These are phyloP conservation scores for Drosophila vallismaia DNA, from an alignment of 2,888 invertebrate species.

Conservation along the genomic window DNA sequence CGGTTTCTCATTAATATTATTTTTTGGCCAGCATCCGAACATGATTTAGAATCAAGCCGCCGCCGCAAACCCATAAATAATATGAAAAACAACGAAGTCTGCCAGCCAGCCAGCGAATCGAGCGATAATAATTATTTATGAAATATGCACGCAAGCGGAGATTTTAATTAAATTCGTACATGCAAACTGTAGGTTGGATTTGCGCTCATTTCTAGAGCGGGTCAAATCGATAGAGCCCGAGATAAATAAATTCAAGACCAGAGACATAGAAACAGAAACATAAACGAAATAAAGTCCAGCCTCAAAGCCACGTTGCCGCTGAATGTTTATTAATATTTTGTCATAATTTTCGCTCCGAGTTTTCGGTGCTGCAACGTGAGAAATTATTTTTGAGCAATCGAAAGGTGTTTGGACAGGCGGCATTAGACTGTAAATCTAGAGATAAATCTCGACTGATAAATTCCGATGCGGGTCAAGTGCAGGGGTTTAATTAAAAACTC, in stretches of 20 bases:
- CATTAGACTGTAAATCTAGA: conserved; percentile 56
- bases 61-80: conserved; percentile 66
- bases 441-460: conserved; percentile 54
- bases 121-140: conserved; percentile 73
- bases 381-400: conserved; percentile 67
- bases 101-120: conserved; percentile 34
- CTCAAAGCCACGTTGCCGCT: conserved; percentile 55
- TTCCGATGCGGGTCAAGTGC: conserved; percentile 67
- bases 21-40: conserved; percentile 53
- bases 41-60: conserved; percentile 58
- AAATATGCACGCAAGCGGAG: conserved; percentile 74
- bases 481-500: conserved; percentile 63
- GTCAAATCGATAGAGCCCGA: conserved; percentile 69
- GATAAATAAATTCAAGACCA: conserved; percentile 61
- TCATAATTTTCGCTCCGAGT: conserved; percentile 58
- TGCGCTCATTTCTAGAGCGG: conserved; percentile 47
- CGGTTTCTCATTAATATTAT: conserved; percentile 46
- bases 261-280: conserved; percentile 6
- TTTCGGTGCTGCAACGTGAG: conserved; percentile 63
- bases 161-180: conserved; percentile 79
- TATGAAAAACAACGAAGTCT: conserved; percentile 57
- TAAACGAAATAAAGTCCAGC: conserved; percentile 24
- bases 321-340: conserved; percentile 76
- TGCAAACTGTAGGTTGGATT: conserved; percentile 53
- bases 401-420: conserved; percentile 63